Conservation (phyloP, 2,888 invertebrate species). For the Tachina grossa region DNA sequence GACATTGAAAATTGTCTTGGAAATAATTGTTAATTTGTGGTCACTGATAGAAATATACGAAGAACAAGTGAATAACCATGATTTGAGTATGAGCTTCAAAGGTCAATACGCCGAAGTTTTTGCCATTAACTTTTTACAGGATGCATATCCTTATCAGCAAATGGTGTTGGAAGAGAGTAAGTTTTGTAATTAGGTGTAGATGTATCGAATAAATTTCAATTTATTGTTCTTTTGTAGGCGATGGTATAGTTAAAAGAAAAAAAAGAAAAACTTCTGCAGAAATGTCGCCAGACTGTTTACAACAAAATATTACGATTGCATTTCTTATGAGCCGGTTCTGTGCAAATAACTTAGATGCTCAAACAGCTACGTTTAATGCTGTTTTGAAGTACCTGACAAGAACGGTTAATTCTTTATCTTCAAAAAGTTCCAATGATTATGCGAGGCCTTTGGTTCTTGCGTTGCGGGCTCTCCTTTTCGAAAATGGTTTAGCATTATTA, state of each 20-base stretch:
- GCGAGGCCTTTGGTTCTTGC: slow-evolving; percentile 75
- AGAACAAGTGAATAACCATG: slow-evolving; percentile 77
- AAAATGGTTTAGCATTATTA: slow-evolving; percentile 74
- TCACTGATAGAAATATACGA: slow-evolving; percentile 82
- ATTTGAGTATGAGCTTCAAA: slow-evolving; percentile 84
- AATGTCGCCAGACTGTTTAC: slow-evolving; percentile 82
- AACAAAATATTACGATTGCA: slow-evolving; percentile 84
- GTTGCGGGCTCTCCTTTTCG: slow-evolving; percentile 75
- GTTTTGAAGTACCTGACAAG: slow-evolving; percentile 72
- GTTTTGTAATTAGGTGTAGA: slow-evolving; percentile 3
- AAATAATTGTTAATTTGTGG: slow-evolving; percentile 86
- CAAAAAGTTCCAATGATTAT: slow-evolving; percentile 70
- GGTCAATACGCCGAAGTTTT: slow-evolving; percentile 84
- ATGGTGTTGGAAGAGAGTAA: slow-evolving; percentile 57
- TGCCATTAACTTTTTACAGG: slow-evolving; percentile 84
- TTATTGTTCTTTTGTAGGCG: slow-evolving; percentile 15
- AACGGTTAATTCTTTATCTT: slow-evolving; percentile 64
- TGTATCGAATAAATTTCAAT: not conserved
- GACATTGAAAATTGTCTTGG: slow-evolving; percentile 86
- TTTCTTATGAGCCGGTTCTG: slow-evolving; percentile 84
- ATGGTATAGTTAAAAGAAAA: slow-evolving; percentile 46
- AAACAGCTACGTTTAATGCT: slow-evolving; percentile 58
- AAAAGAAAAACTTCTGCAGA: slow-evolving; percentile 74
- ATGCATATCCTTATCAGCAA: slow-evolving; percentile 80
- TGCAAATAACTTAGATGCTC: slow-evolving; percentile 68